phyloP scores from a whole-genome alignment of 1,140 invertebrate genomes.

The Macrocentrus cingulum region DNA sequence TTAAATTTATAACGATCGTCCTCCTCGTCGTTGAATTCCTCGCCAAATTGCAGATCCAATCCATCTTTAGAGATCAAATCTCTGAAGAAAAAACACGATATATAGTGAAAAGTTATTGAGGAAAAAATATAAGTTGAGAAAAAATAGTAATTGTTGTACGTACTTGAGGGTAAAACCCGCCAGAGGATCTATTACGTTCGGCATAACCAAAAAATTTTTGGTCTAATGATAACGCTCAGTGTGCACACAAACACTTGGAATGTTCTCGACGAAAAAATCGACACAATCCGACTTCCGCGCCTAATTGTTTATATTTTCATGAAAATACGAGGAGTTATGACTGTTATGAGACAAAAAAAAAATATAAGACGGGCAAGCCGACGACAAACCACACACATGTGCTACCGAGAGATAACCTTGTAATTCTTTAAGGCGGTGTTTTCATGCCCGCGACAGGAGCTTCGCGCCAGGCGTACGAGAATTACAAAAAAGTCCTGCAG shows the following conservation, averaged over 20 bases:
- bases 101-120: not conserved
- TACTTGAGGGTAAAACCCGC: not conserved
- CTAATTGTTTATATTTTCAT: no score
- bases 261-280: no score
- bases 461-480: no score
- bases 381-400: no score
- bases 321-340: no score
- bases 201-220: constrained; percentile 6
- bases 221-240: not conserved
- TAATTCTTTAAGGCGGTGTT: no score
- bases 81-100: constrained; percentile 22
- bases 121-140: not conserved
- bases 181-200: not conserved
- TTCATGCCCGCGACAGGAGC: no score
- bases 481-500: no score
- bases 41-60: constrained; percentile 22
- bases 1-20: constrained; percentile 16
- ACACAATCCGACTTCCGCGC: no score
- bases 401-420: no score
- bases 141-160: not conserved
- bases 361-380: no score
- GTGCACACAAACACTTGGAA: not conserved
- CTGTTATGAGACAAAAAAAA: no score
- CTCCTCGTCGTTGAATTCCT: constrained; percentile 24
- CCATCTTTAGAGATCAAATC: constrained; percentile 35